Conservation (phyloP, 2,113 vertebrate genomes). For the Mugil cephalus region DNA sequence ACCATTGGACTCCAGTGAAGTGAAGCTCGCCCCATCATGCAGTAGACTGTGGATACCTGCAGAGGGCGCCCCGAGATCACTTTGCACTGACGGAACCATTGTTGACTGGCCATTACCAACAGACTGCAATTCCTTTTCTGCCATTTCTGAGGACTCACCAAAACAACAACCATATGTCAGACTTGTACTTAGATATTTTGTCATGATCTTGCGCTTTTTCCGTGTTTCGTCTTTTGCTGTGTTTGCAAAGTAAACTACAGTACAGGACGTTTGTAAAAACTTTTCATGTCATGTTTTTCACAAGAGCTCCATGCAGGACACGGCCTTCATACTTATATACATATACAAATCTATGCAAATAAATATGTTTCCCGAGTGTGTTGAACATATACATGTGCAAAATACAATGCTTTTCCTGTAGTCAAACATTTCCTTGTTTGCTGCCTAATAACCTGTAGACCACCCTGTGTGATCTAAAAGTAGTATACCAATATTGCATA, state of each 20-base stretch:
- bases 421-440: not conserved
- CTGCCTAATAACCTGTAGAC: not conserved
- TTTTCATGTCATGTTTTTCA: not conserved
- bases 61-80: slow-evolving; percentile 9
- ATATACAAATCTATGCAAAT: no score
- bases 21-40: slow-evolving; percentile 35
- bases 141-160: slow-evolving; percentile 65
- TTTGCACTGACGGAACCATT: not conserved
- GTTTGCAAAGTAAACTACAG: not conserved
- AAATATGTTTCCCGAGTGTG: not conserved
- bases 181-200: fast-evolving
- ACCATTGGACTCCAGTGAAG: slow-evolving; percentile 30
- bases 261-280: no score
- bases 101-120: not conserved
- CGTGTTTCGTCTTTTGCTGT: not conserved
- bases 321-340: not conserved
- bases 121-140: slow-evolving; percentile 26
- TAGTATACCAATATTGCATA: not conserved
- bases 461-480: not conserved
- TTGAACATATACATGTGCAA: not conserved
- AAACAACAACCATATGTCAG: not conserved
- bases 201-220: fast-evolving
- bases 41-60: slow-evolving; percentile 12
- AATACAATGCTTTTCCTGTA: not conserved
- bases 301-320: not conserved